Evolutionary conservation across 2,888 invertebrate species (phyloP), one percentile per base, ranked within the genome.

Genomic region (Invenusta paracnida): DNA sequence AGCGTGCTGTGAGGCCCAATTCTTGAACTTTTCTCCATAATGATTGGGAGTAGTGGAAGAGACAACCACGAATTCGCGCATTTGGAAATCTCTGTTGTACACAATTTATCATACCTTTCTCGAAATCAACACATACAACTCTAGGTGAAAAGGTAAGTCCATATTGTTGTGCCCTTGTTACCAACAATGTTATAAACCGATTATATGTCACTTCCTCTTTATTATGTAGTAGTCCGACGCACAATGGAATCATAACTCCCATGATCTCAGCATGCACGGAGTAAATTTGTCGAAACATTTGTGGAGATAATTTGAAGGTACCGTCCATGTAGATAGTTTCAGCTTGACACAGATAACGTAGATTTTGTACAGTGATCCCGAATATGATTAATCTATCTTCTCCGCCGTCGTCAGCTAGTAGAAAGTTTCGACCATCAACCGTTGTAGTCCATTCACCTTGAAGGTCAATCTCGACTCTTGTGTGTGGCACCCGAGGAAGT

Each of bases 11-110:
- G 11, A 73, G 73, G 73, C 73, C 23, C 73, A 73, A 73, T n/a
- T 73, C 73, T 73, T 73, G 73, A 73, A 73, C 73, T 73, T 73
- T 73, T 73, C 73, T 73, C 73, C 73, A 73, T 73, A 73, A 73
- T n/a, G 73, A 5, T 73, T 73, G 73, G 11, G 11, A 73, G 73
- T 73, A 73, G 25, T 73, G 73, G 25, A 73, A 73, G 11, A 73
- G 73, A 73, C 73, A 73, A 73, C 73, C 73, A 73, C 73, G 73
- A 73, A 73, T 73, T 73, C 73, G 73, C 11, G 73, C 5, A 73
- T 73, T 73, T 73, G 73, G 27, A 73, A 73, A 73, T 73, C 73
- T 73, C 73, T n/a, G 73, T 73, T 73, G 73, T 23, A 73, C 73
- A 73, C 73, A 73, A 73, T 73, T 73, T 73, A 73, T 73, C 27